A percentile compares a stretch with the other conserved stretches of the same genome.
Conservation (phyloP, 1,140 invertebrate genomes). For the Tetraneura akinire region DNA sequence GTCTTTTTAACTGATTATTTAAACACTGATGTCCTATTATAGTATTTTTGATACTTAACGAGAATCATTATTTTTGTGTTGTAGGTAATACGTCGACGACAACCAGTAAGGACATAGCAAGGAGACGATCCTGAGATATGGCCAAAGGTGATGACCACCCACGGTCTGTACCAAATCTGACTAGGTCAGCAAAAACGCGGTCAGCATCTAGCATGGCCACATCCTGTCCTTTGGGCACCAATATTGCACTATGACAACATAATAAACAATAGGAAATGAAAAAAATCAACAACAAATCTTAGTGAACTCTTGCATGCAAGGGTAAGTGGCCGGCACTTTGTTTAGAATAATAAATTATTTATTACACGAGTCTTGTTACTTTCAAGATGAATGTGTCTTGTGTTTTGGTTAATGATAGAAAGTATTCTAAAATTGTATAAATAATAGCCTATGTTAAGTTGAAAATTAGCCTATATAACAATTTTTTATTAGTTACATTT, state of each 20-base stretch:
- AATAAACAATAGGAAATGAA: neutral
- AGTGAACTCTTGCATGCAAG: conserved; percentile 4
- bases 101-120: conserved; percentile 33
- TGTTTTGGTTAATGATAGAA: conserved; percentile 30
- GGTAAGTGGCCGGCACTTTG: conserved; percentile 50
- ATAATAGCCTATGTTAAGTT: conserved; percentile 44
- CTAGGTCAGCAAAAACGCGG: conserved; percentile 23
- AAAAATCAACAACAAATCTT: neutral
- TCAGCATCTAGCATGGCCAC: conserved; percentile 22
- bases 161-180: conserved; percentile 41
- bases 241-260: conserved; percentile 35
- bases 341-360: conserved; percentile 46
- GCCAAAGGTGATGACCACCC: conserved; percentile 40
- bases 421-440: conserved; percentile 50
- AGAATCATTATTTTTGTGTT: neutral
- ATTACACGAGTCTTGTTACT: neutral
- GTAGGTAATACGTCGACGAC: conserved; percentile 8
- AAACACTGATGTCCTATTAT: neutral
- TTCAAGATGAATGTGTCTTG: neutral
- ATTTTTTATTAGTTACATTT: conserved; percentile 36
- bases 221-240: conserved; percentile 37
- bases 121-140: conserved; percentile 45
- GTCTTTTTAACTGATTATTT: neutral
- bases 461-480: conserved; percentile 33
- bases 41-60: neutral